These are phyloP conservation scores for Pachyrhynchus sulphureomaculatus DNA, from an alignment of 1,140 invertebrate genomes.

Conservation along the genomic window DNA sequence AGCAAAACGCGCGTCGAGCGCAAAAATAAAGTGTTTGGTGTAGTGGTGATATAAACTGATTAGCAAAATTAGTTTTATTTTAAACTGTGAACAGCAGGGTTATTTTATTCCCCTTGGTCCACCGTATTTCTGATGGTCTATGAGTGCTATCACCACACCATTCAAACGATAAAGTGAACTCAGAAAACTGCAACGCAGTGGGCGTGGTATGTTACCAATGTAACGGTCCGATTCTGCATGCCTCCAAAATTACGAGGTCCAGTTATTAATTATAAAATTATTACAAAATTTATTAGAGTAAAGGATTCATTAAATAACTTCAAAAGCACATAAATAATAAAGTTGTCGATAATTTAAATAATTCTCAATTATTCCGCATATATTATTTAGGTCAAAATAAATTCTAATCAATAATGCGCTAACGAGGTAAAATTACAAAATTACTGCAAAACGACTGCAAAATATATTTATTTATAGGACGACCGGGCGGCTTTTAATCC, in stretches of 20 bases:
- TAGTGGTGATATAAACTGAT: too few relatives aligned
- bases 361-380: conserved; percentile 26
- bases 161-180: too few relatives aligned
- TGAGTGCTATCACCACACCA: too few relatives aligned
- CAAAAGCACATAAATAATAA: conserved; percentile 14
- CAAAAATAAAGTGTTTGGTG: too few relatives aligned
- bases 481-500: conserved; percentile 30
- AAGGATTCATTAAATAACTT: not conserved
- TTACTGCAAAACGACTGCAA: conserved; percentile 22
- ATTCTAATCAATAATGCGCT: conserved; percentile 22
- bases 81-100: too few relatives aligned
- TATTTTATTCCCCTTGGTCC: too few relatives aligned
- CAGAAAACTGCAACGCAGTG: too few relatives aligned
- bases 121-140: too few relatives aligned
- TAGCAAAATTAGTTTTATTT: too few relatives aligned
- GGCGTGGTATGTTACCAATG: too few relatives aligned
- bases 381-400: conserved; percentile 21
- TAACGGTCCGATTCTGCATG: not conserved
- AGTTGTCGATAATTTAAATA: conserved; percentile 22
- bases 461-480: conserved; percentile 26
- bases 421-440: conserved; percentile 27
- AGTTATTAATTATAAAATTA: too few relatives aligned
- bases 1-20: too few relatives aligned
- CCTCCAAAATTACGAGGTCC: not conserved
- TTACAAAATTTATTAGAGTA: not conserved